A percentile compares a stretch with the other conserved stretches of the same genome.
phyloP scores from a whole-genome alignment of 2,888 invertebrate genomes.

The Acanthosepion pharaonis region DNA sequence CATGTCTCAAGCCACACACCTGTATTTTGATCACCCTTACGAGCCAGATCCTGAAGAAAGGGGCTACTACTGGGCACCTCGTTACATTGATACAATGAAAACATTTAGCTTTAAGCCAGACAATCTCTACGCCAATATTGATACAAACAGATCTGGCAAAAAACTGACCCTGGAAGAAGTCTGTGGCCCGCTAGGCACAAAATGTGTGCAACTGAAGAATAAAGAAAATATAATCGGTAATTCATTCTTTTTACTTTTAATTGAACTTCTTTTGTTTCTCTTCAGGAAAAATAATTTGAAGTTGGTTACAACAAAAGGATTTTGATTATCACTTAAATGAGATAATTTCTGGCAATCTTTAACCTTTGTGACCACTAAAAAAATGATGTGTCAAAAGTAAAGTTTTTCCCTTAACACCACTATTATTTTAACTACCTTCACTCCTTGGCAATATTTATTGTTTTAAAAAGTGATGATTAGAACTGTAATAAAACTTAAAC shows the following conservation, averaged over 20 bases:
- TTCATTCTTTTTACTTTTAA: neutral
- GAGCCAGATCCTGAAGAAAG: slow-evolving; percentile 69
- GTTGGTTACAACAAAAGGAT: too few relatives aligned
- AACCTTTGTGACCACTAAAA: too few relatives aligned
- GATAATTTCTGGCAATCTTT: too few relatives aligned
- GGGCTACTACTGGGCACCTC: slow-evolving; percentile 71
- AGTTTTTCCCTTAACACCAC: too few relatives aligned
- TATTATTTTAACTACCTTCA: too few relatives aligned
- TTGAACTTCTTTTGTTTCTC: too few relatives aligned
- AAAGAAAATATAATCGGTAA: slow-evolving; percentile 69
- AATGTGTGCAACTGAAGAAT: slow-evolving; percentile 60
- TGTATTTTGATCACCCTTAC: slow-evolving; percentile 68
- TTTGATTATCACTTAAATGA: too few relatives aligned
- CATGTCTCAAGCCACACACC: slow-evolving; percentile 64
- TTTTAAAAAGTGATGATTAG: too few relatives aligned
- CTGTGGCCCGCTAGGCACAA: slow-evolving; percentile 56
- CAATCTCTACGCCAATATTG: slow-evolving; percentile 62
- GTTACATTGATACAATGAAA: slow-evolving; percentile 64
- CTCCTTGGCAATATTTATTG: too few relatives aligned
- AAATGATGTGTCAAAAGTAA: too few relatives aligned
- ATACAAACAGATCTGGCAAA: slow-evolving; percentile 61
- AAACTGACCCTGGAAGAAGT: slow-evolving; percentile 56
- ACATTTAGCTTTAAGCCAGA: slow-evolving; percentile 66
- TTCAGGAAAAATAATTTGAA: too few relatives aligned
- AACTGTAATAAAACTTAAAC: too few relatives aligned